Percentiles rank a stretch among this genome's conserved stretches.
Evolutionary conservation across 2,888 invertebrate genomes (phyloP).

Genomic region (Meteorus colon): DNA sequence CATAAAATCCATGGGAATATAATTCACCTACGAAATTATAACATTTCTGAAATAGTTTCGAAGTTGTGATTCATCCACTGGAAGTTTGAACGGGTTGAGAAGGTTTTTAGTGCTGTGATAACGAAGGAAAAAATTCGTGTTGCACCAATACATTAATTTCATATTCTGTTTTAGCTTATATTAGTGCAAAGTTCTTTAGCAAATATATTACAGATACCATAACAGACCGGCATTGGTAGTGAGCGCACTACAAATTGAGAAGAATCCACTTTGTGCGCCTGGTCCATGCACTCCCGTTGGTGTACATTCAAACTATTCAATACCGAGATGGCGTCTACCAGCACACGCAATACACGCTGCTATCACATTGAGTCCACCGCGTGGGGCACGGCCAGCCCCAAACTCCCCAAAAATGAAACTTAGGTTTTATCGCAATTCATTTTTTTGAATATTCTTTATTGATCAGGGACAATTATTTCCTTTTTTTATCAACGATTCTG

Average conservation of each 20-base stretch:
- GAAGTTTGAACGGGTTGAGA: no score
- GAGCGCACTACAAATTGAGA: conserved; percentile 94
- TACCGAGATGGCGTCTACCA: conserved; percentile 75
- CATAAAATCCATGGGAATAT: no score
- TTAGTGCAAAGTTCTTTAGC: conserved; percentile 60
- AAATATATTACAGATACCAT: conserved; percentile 83
- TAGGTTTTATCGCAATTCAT: conserved; percentile 76
- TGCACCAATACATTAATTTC: neutral
- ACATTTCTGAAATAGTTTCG: no score
- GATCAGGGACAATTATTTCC: conserved; percentile 62
- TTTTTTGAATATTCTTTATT: conserved; percentile 18
- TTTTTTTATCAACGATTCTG: conserved; percentile 52
- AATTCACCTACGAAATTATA: no score
- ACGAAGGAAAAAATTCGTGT: neutral
- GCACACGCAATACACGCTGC: conserved; percentile 79
- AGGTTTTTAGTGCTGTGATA: no score
- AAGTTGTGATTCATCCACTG: no score
- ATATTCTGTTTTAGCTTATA: neutral
- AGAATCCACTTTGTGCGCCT: conserved; percentile 91
- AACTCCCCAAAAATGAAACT: conserved; percentile 94
- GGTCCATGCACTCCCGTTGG: conserved; percentile 79
- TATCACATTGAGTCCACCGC: conserved; percentile 79
- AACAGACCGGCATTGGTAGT: conserved; percentile 94
- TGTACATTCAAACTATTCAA: conserved; percentile 69
- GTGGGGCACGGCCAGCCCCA: conserved; percentile 76